Evolutionary conservation across 1,140 invertebrate genomes (phyloP), one percentile per base, ranked within the genome.

Genomic region (Zaprionus capensis): DNA sequence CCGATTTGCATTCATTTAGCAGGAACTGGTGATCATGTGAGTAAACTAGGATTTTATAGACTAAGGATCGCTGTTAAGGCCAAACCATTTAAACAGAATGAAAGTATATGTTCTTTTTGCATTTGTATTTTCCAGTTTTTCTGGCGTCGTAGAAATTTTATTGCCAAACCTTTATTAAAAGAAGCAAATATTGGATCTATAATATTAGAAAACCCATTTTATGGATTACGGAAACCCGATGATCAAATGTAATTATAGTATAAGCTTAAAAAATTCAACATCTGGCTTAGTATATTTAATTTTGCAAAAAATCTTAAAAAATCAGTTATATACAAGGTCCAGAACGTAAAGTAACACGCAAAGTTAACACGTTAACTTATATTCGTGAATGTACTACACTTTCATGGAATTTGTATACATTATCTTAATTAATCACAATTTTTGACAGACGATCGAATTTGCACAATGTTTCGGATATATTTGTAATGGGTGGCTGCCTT

Each of bases 401-500:
- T 34, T 34, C 11, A 34, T 28, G 31, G 31, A 34, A 34, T 34
- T 34, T 34, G 31, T 34, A 11, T 34, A 9, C 31, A 34, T 9
- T 34, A 9, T 9, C 9, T 34, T 34, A 11, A 34, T 34, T 34
- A 34, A 34, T 34, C 0, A 34, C 31, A 34, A 3, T 57, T 12
- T 78, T 31, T 65, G 76, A 36, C 92, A 98, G 97, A 65, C 96
- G 98, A 26, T 99, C 99, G 4, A 96, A 96, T 92, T 94, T 99
- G 28, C 96, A 97, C 83, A 98, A 99, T 94, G 98, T 99, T 0
- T 98, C 97, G 53, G 99, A 99, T 93, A 97, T 99, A 87, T 99
- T 99, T 95, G 97, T 99, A 57, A 99, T 99, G 99, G 99, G 99
- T 64, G 98, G 97, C 28, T 98, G 98, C 92, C 94, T 99, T 55